A percentile compares a stretch with the other conserved stretches of the same genome.
Evolutionary conservation across 2,113 vertebrate genomes (phyloP).

Genomic region (Corythaeola cristata): DNA sequence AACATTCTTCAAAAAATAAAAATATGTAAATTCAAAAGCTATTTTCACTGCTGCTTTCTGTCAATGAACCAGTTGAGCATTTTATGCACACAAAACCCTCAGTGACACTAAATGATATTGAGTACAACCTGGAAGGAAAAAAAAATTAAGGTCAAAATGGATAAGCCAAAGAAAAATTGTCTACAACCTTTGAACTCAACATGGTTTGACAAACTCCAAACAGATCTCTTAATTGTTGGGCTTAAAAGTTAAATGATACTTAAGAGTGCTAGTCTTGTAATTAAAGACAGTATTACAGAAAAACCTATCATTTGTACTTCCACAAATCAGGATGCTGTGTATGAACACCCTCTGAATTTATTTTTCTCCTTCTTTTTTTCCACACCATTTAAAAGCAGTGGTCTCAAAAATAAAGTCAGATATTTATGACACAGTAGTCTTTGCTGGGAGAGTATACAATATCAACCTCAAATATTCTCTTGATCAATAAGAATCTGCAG

Average conservation of each 20-base stretch:
- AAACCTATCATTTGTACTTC: not conserved
- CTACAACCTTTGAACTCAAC: not conserved
- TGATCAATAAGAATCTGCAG: not conserved
- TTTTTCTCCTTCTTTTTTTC: not conserved
- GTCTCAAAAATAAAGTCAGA: not conserved
- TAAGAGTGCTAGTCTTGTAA: not conserved
- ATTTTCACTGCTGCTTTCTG: not conserved
- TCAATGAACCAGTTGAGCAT: not conserved
- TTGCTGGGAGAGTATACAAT: not conserved
- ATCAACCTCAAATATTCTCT: not conserved
- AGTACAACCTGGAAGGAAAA: not conserved
- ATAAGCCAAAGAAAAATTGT: not conserved
- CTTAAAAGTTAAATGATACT: not conserved
- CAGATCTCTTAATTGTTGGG: not conserved
- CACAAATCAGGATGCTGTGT: not conserved
- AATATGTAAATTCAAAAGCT: not conserved
- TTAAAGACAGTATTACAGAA: not conserved
- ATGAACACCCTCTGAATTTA: not conserved
- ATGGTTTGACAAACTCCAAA: not conserved
- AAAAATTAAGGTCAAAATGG: not conserved
- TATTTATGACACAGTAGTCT: not conserved
- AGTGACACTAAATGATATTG: not conserved
- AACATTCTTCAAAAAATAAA: not conserved
- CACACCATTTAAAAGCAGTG: not conserved
- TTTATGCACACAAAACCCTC: not conserved